Base-by-base conservation (phyloP, 2,113 vertebrate species). In the Dermatemys mawii region DNA sequence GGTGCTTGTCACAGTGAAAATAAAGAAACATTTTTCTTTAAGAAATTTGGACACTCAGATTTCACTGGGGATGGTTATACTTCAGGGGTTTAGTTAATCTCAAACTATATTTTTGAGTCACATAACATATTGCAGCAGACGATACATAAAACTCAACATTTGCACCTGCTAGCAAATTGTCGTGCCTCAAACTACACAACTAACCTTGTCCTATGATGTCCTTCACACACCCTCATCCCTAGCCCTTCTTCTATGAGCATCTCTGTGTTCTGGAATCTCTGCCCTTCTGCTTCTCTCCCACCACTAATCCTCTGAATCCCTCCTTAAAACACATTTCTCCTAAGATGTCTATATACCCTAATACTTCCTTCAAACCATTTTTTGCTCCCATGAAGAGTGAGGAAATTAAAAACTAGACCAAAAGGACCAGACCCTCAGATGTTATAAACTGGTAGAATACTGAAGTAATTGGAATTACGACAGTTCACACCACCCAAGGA, bases 101-200 rank as follows among this genome's bases (percentile, higher is more conserved):
- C 90, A 9, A 50, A 5, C 38, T 87, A 22, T 29, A 16, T 14
- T 88, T n/a, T n/a, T n/a, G n/a, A n/a, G n/a, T n/a, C n/a, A n/a
- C n/a, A n/a, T n/a, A n/a, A n/a, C n/a, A n/a, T n/a, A n/a, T n/a
- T n/a, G n/a, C 1, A 73, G 19, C 35, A 87, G 10, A 3, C 8
- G 57, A 5, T 51, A 55, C 41, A 85, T n/a, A 50, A 50, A 90
- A 83, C 8, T 87, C 54, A 84, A 48, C 4, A 38, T 60, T 50
- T 79, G 1, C 32, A 76, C 19, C 38, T 54, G 80, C 83, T 73
- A 54, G 29, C 29, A 87, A 70, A 44, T 3, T 14, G 2, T 27
- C 54, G 24, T n/a, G 7, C 3, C 5, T 38, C 1, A 4, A 0
- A 5, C 1, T 84, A 67, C 60, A 67, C 16, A 67, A n/a, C 60